A percentile compares a stretch with the other conserved stretches of the same genome.
Conservation (phyloP, 2,113 vertebrate species). For the Panurus biarmicus region DNA sequence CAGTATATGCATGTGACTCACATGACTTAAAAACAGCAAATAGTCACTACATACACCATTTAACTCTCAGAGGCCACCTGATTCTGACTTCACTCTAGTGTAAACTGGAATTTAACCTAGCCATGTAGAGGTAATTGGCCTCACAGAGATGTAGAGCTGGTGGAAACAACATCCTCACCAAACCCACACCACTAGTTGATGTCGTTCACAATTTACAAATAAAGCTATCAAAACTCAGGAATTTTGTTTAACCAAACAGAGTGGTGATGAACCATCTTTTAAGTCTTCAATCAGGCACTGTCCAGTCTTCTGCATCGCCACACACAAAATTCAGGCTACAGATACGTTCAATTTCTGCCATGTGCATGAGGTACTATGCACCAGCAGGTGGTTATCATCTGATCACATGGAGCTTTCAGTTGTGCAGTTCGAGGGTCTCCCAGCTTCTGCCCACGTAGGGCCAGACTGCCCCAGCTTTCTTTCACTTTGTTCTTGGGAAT, state of each 20-base stretch:
- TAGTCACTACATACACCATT: not conserved
- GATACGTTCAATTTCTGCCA: not conserved
- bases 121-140: accelerated
- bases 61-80: not conserved
- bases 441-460: not conserved
- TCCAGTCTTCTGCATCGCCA: not conserved
- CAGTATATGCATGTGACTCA: not conserved
- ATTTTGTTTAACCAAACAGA: not conserved
- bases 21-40: not conserved
- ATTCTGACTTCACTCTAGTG: not conserved
- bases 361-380: accelerated
- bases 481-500: not conserved
- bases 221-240: not conserved
- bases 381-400: not conserved
- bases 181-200: not conserved
- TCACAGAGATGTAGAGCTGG: not conserved
- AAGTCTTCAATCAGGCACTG: not conserved
- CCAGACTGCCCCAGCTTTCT: not conserved
- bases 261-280: not conserved
- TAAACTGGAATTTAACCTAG: not conserved
- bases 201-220: accelerated
- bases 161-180: not conserved
- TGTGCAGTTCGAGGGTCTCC: not conserved
- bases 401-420: not conserved
- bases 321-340: not conserved